Evolutionary conservation across 2,888 invertebrate genomes (phyloP).

Genomic region (Cataglyphis cursor): DNA sequence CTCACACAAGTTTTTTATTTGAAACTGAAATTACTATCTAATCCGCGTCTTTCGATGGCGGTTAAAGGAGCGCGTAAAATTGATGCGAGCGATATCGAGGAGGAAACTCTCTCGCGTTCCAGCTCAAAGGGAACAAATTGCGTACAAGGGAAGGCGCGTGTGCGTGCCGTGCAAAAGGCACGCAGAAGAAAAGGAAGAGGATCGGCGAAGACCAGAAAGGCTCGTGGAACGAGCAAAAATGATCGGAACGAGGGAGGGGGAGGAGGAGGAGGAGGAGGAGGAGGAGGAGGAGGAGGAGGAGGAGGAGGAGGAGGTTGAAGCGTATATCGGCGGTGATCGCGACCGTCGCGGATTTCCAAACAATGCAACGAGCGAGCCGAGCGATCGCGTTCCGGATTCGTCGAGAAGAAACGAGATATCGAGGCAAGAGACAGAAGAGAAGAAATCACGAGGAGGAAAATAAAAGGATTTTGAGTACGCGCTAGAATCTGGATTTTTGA

Average conservation of each 20-base stretch:
- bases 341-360: slow-evolving; percentile 85
- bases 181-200: slow-evolving; percentile 73
- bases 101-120: slow-evolving; percentile 65
- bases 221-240: slow-evolving; percentile 76
- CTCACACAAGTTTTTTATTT: neutral
- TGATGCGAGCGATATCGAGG: slow-evolving; percentile 22
- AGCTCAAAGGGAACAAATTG: slow-evolving; percentile 83
- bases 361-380: slow-evolving; percentile 77
- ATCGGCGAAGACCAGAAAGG: slow-evolving; percentile 49
- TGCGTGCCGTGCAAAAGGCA: slow-evolving; percentile 62
- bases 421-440: slow-evolving; percentile 24
- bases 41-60: neutral
- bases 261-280: slow-evolving; percentile 15
- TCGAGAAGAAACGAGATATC: slow-evolving; percentile 36
- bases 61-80: neutral
- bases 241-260: slow-evolving; percentile 54
- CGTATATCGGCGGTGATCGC: slow-evolving; percentile 78
- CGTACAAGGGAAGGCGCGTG: slow-evolving; percentile 78
- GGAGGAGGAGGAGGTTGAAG: slow-evolving; percentile 51
- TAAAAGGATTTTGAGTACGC: neutral
- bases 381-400: slow-evolving; percentile 31
- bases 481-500: neutral
- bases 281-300: neutral
- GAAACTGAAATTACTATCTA: neutral
- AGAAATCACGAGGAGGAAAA: slow-evolving; percentile 16